Base-by-base conservation (phyloP, 1,140 invertebrate genomes). In the Semibalanus balanoides region DNA sequence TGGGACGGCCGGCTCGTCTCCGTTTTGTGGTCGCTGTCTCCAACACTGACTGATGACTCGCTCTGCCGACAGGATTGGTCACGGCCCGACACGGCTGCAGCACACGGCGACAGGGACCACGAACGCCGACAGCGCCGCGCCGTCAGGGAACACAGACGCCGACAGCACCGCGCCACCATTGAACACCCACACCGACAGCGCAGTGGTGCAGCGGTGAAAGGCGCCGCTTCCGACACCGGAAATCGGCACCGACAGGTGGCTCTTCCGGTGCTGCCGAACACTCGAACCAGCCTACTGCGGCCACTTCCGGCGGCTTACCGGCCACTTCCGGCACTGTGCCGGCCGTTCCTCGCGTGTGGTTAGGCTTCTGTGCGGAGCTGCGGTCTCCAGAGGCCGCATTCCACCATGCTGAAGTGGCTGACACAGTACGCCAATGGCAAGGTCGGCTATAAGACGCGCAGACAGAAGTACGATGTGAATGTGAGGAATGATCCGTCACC, bases 351-450 rank as follows among this genome's bases (percentile, higher is more conserved):
- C 5, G 17, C 5, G 35, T 40, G 35, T 40, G 51, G 51, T 19
- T 64, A 64, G 51, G 51, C 22, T 14, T 14, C 51, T 64, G 51
- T 64, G 51, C 51, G 11, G 51, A 7, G 22, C 7, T 25, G 51
- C 51, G 11, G 51, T 64, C 35, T 40, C 35, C 51, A 25, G 51
- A 7, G 25, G 27, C 9, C 43, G 73, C 22, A 19, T 22, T 17
- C 31, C 73, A 35, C 73, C 73, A 51, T 74, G 73, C 43, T 74
- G 25, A 35, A 40, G 31, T 74, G 73, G 31, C 43, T 74, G 22
- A 27, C 43, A n/a, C 43, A 51, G 43, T 51, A 40, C 73, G 27
- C 31, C 73, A 29, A 74, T 27, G 43, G 43, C 73, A 40, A 51
- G 43, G 19, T 25, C 73, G 43, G 43, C 22, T 51, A 74, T 27